Conservation (phyloP, 2,113 vertebrate genomes). For the Mixornis gularis region DNA sequence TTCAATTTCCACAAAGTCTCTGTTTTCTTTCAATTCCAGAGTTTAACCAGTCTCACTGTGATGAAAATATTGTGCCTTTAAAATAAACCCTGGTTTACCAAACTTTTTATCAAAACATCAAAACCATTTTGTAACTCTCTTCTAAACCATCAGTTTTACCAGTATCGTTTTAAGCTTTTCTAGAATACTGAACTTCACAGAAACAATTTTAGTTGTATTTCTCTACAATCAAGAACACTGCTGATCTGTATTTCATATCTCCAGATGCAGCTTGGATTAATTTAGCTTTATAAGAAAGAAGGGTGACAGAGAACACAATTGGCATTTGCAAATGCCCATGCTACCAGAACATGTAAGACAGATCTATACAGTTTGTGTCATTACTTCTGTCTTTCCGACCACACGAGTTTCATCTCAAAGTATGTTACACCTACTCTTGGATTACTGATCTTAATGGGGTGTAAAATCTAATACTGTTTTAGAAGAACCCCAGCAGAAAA, state of each 20-base stretch:
- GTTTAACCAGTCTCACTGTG: neutral
- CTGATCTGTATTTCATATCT: neutral
- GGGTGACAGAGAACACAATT: neutral
- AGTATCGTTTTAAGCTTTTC: neutral
- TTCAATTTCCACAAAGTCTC: neutral
- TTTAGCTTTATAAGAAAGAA: neutral
- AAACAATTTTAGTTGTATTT: neutral
- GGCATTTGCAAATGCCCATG: accelerated
- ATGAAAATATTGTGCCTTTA: neutral
- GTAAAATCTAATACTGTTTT: neutral
- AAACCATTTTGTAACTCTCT: neutral
- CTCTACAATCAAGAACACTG: neutral
- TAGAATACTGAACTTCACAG: neutral
- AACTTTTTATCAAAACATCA: neutral
- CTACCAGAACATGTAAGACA: neutral
- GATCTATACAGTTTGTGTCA: neutral
- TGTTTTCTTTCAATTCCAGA: neutral
- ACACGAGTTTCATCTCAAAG: neutral
- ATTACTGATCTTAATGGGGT: neutral
- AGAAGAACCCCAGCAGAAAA: neutral
- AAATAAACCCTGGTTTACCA: neutral
- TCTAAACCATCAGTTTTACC: neutral
- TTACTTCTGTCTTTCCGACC: neutral
- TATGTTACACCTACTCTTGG: neutral
- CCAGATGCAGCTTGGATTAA: neutral